These are phyloP conservation scores for Ormyrus nitidulus DNA, from an alignment of 2,888 invertebrate genomes.

Conservation along the genomic window DNA sequence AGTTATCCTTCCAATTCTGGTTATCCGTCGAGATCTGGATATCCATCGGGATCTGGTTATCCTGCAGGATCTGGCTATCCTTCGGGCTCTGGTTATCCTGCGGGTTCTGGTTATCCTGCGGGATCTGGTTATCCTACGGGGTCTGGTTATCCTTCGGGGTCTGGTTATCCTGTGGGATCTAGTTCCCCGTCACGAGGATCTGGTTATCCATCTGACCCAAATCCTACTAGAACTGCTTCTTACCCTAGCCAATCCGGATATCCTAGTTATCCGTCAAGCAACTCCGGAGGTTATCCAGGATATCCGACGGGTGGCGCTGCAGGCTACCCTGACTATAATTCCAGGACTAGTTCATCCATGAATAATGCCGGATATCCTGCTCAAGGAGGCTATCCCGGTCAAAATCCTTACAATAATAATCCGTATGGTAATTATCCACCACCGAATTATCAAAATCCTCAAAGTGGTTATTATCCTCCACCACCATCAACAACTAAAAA, in stretches of 20 bases:
- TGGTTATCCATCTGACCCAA: constrained; percentile 41
- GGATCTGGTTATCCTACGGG: not conserved
- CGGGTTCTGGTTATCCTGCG: constrained; percentile 41
- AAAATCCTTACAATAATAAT: constrained; percentile 46
- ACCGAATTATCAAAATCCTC: constrained; percentile 65
- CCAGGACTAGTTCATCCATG: constrained; percentile 50
- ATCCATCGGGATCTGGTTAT: constrained; percentile 29
- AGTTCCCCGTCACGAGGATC: constrained; percentile 50
- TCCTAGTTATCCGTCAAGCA: constrained; percentile 31
- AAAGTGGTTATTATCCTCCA: constrained; percentile 74
- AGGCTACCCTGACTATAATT: constrained; percentile 23
- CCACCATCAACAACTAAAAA: constrained; percentile 62
- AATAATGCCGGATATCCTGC: constrained; percentile 25
- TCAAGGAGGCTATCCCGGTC: constrained; percentile 52
- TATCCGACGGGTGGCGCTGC: constrained; percentile 48
- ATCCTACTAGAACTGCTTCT: not conserved
- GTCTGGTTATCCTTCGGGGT: constrained; percentile 36
- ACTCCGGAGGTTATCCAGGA: constrained; percentile 49
- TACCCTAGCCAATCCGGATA: constrained; percentile 36
- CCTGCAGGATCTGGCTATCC: constrained; percentile 47
- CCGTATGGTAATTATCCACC: constrained; percentile 52
- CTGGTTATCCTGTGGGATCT: constrained; percentile 34
- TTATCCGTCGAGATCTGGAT: constrained; percentile 50
- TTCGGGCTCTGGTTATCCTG: constrained; percentile 55
- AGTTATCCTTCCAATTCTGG: constrained; percentile 54